Evolutionary conservation across 2,888 invertebrate genomes (phyloP), one percentile per base, ranked within the genome.

Genomic region (Leucania comma): DNA sequence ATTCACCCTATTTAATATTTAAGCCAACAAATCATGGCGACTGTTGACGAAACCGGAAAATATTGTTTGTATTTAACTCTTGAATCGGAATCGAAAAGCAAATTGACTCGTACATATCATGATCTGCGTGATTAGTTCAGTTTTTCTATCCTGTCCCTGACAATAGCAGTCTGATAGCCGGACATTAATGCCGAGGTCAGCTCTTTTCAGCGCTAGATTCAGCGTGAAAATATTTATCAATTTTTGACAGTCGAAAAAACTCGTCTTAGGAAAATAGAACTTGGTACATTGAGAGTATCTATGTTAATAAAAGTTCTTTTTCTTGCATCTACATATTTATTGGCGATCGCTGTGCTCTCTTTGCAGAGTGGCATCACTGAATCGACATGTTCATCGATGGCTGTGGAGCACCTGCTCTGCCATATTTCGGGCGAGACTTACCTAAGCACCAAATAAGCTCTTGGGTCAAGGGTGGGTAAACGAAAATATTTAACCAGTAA

Each of bases 131-230:
- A 51, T 68, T 14, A 57, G n/a, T 57, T 32, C 35, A 24, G 46
- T 72, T 78, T 64, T 72, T 78, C 22, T 78, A 22, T 26, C n/a
- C 12, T 32, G 20, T n/a, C 14, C 9, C 6, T 72, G 20, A 78
- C 78, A 72, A 78, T 71, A 38, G 56, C 17, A 38, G 35, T n/a
- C 24, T 35, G 29, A 57, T 29, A 24, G 51, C 14, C 38, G 20
- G 22, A 50, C 26, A 70, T 59, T 50, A 26, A 22, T 26, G 22
- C 10, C 42, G 48, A 77, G 48, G 68, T 26, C 50, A 46, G 57
- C 12, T 66, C 48, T 53, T 35, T 70, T 56, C 48, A 75, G 1
- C 1, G 22, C 24, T 53, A 60, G 26, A 50, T 24, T 20, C 8
- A 26, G 57, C 54, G 12, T 75, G 46, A 58, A 57, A 42, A 68